Conservation (phyloP, 2,797 vertebrate genomes). For the Sciaenops ocellatus region DNA sequence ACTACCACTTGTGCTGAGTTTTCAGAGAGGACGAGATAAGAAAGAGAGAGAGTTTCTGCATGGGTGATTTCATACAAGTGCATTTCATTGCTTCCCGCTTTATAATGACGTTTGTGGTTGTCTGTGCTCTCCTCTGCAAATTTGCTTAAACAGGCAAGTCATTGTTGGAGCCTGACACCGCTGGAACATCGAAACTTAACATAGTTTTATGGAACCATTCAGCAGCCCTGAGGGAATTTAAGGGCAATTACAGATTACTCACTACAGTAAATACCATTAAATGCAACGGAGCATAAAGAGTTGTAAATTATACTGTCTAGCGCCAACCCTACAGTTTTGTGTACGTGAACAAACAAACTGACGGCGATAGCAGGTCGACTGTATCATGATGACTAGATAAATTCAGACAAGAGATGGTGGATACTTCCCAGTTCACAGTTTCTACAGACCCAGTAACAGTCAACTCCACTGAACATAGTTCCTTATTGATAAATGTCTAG, state of each 20-base stretch:
- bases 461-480: not conserved
- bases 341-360: constrained; percentile 32
- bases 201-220: constrained; percentile 48
- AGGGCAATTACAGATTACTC: constrained; percentile 57
- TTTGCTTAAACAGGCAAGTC: constrained; percentile 42
- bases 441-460: constrained; percentile 7
- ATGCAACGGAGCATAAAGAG: constrained; percentile 24
- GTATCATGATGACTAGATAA: constrained; percentile 9
- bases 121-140: constrained; percentile 12
- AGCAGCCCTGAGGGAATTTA: constrained; percentile 29
- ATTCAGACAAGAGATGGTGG: constrained; percentile 8
- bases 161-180: constrained; percentile 22
- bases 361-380: not conserved
- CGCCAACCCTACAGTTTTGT: constrained; percentile 14
- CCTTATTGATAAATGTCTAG: not conserved
- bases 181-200: constrained; percentile 24
- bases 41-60: not conserved
- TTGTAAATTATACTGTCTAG: constrained; percentile 22
- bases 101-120: constrained; percentile 7
- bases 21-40: constrained; percentile 3
- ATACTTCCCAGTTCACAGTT: not conserved
- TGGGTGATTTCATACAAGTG: constrained; percentile 13
- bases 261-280: constrained; percentile 35
- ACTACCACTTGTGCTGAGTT: constrained; percentile 8
- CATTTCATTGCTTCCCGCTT: constrained; percentile 23